Base-by-base conservation (phyloP, 1,140 invertebrate species). In the Periplaneta americana region DNA sequence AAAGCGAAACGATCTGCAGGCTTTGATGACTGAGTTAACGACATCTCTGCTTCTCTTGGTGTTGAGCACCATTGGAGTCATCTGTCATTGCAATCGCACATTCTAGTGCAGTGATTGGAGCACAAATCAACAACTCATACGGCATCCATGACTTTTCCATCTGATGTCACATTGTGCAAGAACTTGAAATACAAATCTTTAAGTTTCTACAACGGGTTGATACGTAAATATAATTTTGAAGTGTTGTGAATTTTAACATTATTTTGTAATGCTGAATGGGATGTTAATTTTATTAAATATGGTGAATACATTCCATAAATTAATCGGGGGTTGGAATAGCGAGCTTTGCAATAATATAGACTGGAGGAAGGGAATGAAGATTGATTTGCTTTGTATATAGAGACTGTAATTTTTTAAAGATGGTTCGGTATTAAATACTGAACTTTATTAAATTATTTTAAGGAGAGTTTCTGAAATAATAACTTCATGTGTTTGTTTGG, bases 1-100 rank as follows among this genome's bases (percentile, higher is more conserved):
- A 95, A 94, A 89, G 90, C 91, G 31, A 95, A 94, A 87, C 91
- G 92, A 85, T 91, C 92, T 31, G 91, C 90, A 36, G 93, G 93
- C 79, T 92, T 91, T 39, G 93, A 94, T 87, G 87, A 90, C 84
- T 88, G 84, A 89, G 83, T 81, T 28, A 9, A 48, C 13, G 22
- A 28, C 48, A 48, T 66, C 48, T 66, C 11, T 8, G 28, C n/a
- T n/a, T n/a, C n/a, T 48, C n/a, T 6, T 48, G 39, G 17, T 48
- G 17, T 6, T 48, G 39, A 48, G n/a, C 48, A 66, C 48, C n/a
- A 66, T 66, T 66, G 11, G 22, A 9, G 22, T 66, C 22, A 28
- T 28, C 48, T 8, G 8, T 66, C 48, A 8, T 9, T 66, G 28
- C 22, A 66, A n/a, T 28, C n/a, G n/a, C n/a, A n/a, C n/a, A n/a